These are phyloP conservation scores for Nephrotoma appendiculata DNA, from an alignment of 2,888 invertebrate species.

Conservation along the genomic window DNA sequence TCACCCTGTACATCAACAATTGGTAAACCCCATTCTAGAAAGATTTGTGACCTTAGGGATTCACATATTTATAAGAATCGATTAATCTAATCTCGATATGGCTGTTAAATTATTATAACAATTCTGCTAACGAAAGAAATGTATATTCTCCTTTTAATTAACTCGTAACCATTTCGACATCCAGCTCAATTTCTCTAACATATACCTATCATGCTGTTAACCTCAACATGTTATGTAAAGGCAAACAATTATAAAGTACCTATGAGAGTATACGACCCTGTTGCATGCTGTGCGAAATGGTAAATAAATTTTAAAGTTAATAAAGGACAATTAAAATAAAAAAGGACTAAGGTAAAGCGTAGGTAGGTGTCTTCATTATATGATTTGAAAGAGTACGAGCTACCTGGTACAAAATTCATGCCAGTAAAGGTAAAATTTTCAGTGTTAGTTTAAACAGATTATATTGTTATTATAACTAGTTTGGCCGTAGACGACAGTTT, in stretches of 20 bases:
- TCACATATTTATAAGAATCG: background rate
- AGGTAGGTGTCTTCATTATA: background rate
- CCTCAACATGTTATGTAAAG: background rate
- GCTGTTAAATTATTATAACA: background rate
- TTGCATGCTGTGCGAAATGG: background rate
- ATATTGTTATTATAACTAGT: background rate
- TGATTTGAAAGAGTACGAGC: background rate
- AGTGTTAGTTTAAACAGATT: background rate
- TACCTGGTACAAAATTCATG: background rate
- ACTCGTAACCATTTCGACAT: background rate
- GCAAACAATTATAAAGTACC: background rate
- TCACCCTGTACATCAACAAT: background rate
- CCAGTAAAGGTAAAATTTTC: background rate
- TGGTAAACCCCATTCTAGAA: background rate
- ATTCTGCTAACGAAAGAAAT: background rate
- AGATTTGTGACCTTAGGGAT: background rate
- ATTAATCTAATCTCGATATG: background rate
- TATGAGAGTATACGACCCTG: background rate
- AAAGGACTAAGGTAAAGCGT: background rate
- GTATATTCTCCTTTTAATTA: background rate
- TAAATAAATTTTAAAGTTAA: background rate
- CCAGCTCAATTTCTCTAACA: background rate
- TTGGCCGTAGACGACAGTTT: background rate
- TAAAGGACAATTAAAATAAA: background rate
- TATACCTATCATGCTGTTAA: background rate